Conservation (phyloP, 2,113 vertebrate species). For the Burhinus oedicnemus region DNA sequence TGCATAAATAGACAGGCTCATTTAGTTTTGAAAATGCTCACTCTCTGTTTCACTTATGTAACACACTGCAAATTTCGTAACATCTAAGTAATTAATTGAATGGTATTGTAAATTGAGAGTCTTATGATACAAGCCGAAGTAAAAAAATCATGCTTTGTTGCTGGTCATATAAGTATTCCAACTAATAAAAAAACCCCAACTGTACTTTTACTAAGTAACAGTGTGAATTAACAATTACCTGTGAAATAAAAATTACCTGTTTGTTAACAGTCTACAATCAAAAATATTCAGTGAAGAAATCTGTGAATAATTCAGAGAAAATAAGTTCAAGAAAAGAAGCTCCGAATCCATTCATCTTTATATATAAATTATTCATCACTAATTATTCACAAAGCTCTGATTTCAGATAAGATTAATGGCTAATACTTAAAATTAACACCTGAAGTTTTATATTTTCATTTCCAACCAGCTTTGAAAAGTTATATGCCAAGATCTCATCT, state of each 20-base stretch:
- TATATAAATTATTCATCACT: not conserved
- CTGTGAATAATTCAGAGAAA: not conserved
- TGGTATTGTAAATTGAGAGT: not conserved
- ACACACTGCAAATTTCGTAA: not conserved
- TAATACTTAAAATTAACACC: not conserved
- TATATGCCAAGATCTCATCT: not conserved
- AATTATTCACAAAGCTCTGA: not conserved
- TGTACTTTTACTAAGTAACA: not conserved
- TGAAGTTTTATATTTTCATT: not conserved
- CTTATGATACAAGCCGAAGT: not conserved
- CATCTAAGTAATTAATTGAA: not conserved
- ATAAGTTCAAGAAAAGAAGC: not conserved
- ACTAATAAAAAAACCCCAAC: not conserved
- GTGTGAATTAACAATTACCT: not conserved
- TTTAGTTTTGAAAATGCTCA: not conserved
- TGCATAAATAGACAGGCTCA: not conserved
- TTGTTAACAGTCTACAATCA: not conserved
- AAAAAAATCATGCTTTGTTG: not conserved
- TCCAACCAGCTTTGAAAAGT: not conserved
- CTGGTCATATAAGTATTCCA: not conserved
- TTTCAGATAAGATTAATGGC: not conserved
- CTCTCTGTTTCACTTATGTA: not conserved
- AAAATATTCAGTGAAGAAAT: not conserved
- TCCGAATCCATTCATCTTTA: not conserved
- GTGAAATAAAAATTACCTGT: not conserved